Conservation (phyloP, 2,797 vertebrate genomes). For the Cuniculus paca region DNA sequence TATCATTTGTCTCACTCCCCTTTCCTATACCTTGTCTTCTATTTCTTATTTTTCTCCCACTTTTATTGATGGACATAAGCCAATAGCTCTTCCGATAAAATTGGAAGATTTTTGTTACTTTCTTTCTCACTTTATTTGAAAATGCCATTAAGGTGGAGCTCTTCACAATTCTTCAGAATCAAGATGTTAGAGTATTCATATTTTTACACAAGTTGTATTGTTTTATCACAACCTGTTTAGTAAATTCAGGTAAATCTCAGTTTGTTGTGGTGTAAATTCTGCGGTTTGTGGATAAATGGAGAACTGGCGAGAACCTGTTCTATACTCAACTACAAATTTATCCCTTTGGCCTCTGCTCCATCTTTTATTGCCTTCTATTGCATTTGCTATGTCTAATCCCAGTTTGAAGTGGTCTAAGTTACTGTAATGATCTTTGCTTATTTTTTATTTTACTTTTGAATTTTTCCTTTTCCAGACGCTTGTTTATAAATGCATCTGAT, state of each 20-base stretch:
- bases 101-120: background rate
- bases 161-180: background rate
- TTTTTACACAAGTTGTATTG: background rate
- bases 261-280: background rate
- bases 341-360: background rate
- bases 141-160: background rate
- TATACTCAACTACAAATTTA: background rate
- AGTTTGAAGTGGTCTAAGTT: background rate
- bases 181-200: too few relatives aligned
- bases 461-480: background rate
- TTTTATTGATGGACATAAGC: background rate
- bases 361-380: background rate
- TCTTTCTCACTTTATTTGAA: background rate
- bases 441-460: background rate
- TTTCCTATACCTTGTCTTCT: background rate
- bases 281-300: background rate
- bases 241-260: background rate
- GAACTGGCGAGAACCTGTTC: background rate
- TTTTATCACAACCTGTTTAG: background rate
- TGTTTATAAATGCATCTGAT: background rate
- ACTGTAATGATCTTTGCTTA: background rate
- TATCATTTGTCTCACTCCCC: background rate
- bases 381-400: background rate
- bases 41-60: background rate
- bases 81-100: background rate